phyloP scores from a whole-genome alignment of 2,113 vertebrate genomes.

The Salminus brasiliensis region DNA sequence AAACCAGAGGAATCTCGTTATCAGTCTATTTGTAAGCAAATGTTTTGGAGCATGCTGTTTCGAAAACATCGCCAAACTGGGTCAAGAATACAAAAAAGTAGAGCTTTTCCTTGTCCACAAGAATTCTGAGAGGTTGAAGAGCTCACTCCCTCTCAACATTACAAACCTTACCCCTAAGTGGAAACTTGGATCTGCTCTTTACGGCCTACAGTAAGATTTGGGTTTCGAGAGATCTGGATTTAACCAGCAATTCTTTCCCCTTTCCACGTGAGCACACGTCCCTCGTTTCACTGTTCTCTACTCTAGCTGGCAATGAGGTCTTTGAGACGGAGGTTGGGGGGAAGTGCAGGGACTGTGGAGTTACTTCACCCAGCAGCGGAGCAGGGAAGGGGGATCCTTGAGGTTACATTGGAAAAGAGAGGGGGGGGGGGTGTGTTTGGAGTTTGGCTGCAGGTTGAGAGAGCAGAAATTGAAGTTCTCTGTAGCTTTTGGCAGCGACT shows the following conservation, averaged over 20 bases:
- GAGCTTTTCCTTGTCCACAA: neutral
- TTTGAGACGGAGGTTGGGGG: neutral
- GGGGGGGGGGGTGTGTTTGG: no score
- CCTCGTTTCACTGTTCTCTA: slow-evolving; percentile 12
- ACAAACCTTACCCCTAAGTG: slow-evolving; percentile 13
- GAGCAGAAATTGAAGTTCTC: neutral
- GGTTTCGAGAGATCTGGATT: slow-evolving; percentile 26
- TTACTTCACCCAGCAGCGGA: neutral
- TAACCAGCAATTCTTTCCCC: neutral
- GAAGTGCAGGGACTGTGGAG: neutral
- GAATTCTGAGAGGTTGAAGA: slow-evolving; percentile 36
- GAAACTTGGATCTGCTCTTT: slow-evolving; percentile 44
- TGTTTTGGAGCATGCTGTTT: slow-evolving; percentile 17
- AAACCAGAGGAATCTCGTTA: neutral
- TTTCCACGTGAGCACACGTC: slow-evolving; percentile 40
- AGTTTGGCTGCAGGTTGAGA: neutral
- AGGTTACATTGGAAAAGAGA: neutral
- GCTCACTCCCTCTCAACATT: slow-evolving; percentile 16
- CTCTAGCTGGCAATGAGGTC: neutral
- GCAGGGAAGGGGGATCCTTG: neutral
- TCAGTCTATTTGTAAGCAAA: slow-evolving; percentile 11
- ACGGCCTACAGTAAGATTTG: slow-evolving; percentile 23
- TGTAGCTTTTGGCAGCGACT: slow-evolving; percentile 10
- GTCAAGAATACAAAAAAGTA: slow-evolving; percentile 22
- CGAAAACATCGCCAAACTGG: neutral